These are phyloP conservation scores for Polypedilum pembai DNA, from an alignment of 1,140 invertebrate genomes.

Conservation along the genomic window DNA sequence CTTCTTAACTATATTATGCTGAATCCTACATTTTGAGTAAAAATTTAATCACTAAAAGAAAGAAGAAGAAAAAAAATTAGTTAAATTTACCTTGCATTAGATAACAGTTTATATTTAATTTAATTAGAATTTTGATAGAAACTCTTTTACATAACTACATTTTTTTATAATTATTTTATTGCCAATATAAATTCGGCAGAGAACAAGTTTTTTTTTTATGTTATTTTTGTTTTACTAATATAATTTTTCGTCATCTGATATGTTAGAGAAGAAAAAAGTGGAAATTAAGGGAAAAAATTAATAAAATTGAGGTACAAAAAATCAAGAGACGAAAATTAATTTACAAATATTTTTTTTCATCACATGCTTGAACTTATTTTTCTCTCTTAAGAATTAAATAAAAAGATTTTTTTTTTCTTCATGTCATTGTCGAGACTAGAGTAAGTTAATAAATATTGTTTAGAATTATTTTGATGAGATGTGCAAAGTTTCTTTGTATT, in stretches of 20 bases:
- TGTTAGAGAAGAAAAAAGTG: background rate
- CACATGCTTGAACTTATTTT: background rate
- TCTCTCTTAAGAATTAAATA: background rate
- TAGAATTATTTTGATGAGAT: too few relatives aligned
- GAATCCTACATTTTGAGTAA: too few relatives aligned
- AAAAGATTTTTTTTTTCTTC: background rate
- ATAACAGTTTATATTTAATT: conserved; percentile 3
- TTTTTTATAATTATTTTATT: background rate
- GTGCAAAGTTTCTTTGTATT: too few relatives aligned
- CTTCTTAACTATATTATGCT: too few relatives aligned
- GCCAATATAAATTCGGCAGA: conserved; percentile 2
- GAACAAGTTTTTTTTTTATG: background rate
- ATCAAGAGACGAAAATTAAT: background rate
- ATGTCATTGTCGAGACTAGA: background rate
- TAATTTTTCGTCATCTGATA: background rate
- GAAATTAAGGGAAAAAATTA: background rate
- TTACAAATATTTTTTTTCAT: conserved; percentile 1
- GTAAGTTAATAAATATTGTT: too few relatives aligned
- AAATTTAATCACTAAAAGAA: too few relatives aligned
- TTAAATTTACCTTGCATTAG: background rate
- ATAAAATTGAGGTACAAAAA: background rate
- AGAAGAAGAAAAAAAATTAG: too few relatives aligned
- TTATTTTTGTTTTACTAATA: too few relatives aligned
- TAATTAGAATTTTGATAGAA: conserved; percentile 13
- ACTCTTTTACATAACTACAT: conserved; percentile 13